Conservation (phyloP, 2,113 vertebrate species). For the Tyto alba region DNA sequence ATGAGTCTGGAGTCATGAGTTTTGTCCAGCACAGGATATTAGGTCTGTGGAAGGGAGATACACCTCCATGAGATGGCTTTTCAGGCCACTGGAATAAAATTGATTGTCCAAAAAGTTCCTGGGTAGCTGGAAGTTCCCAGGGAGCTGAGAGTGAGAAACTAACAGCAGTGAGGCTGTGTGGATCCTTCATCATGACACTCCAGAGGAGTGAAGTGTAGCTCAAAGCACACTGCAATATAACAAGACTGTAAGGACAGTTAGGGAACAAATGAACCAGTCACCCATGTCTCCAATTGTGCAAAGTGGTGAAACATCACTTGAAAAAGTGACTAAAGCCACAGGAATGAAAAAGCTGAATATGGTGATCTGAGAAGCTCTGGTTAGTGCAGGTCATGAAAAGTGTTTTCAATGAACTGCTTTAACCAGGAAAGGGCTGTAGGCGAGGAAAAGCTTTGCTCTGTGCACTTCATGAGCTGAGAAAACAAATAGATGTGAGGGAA, state of each 20-base stretch:
- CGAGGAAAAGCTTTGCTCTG: background rate
- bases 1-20: background rate
- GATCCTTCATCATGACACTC: background rate
- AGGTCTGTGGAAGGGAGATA: background rate
- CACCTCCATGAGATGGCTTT: background rate
- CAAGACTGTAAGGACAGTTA: background rate
- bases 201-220: background rate
- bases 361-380: background rate
- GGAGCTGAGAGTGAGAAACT: background rate
- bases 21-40: background rate
- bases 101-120: background rate
- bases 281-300: accelerated
- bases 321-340: background rate
- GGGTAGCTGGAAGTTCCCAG: background rate
- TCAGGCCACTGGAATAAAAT: background rate
- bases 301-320: background rate
- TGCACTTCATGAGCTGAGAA: background rate
- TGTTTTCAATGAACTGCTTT: background rate
- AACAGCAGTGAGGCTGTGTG: background rate
- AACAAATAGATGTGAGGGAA: background rate
- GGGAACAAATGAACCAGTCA: background rate
- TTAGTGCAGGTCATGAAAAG: background rate
- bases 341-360: background rate
- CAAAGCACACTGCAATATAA: background rate
- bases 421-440: background rate